These are phyloP conservation scores for Eospalax fontanierii DNA, from an alignment of 2,797 vertebrate genomes.

Conservation along the genomic window DNA sequence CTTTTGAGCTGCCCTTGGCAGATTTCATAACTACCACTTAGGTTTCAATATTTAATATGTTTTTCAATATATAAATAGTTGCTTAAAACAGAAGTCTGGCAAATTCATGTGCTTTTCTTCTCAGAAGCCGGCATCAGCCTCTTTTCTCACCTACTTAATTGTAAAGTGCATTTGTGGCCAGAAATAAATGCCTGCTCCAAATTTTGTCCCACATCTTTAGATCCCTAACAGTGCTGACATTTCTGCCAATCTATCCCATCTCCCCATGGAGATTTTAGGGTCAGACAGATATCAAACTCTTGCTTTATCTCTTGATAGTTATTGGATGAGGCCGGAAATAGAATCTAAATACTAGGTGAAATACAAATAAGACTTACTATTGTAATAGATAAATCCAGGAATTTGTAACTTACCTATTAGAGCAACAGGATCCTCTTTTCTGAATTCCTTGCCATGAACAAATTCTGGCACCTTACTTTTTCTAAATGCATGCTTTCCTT, in stretches of 20 bases:
- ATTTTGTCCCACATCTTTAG: slow-evolving; percentile 55
- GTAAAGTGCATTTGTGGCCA: not conserved
- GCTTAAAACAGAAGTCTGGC: slow-evolving; percentile 18
- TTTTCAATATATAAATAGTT: slow-evolving; percentile 35
- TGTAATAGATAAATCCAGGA: not conserved
- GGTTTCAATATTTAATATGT: not conserved
- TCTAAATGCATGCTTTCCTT: not conserved
- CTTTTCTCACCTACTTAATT: slow-evolving; percentile 48
- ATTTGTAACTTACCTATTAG: not conserved
- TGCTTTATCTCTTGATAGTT: not conserved
- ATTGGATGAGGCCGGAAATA: not conserved
- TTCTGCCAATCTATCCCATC: not conserved
- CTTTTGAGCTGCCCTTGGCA: not conserved
- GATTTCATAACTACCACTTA: not conserved
- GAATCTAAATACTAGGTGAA: not conserved
- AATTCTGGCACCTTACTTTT: not conserved
- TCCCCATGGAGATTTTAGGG: not conserved
- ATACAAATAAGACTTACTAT: not conserved
- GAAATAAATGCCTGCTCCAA: slow-evolving; percentile 58
- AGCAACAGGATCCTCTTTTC: not conserved
- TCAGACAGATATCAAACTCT: slow-evolving; percentile 2
- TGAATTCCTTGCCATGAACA: not conserved
- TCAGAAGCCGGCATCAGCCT: not conserved
- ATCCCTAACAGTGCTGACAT: not conserved
- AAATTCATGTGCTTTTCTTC: slow-evolving; percentile 24